Conservation (phyloP, 2,888 invertebrate genomes). For the Sarcophaga subvicina region DNA sequence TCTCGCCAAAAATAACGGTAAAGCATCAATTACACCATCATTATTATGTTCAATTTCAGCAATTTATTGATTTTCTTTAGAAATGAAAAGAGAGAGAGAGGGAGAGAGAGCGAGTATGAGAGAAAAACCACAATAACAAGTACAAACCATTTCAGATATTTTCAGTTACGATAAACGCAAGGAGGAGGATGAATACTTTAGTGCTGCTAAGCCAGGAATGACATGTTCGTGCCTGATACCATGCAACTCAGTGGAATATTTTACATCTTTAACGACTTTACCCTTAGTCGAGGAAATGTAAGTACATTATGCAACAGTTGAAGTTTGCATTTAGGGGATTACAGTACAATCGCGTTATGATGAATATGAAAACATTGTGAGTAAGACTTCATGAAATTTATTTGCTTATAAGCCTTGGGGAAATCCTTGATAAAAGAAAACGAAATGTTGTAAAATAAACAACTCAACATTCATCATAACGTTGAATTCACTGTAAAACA, state of each 20-base stretch:
- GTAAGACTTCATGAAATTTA: neutral
- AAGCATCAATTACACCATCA: neutral
- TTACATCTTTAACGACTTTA: slow-evolving; percentile 73
- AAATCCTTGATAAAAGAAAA: too few species aligned
- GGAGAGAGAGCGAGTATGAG: neutral
- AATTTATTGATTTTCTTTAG: slow-evolving; percentile 20
- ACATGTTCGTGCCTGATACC: slow-evolving; percentile 78
- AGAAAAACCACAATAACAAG: slow-evolving; percentile 7
- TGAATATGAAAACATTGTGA: neutral
- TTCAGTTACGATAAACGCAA: slow-evolving; percentile 77
- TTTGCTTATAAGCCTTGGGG: too few species aligned
- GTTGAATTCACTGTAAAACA: slow-evolving; percentile 6
- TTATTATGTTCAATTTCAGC: neutral
- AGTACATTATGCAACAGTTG: slow-evolving; percentile 21
- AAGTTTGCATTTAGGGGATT: neutral
- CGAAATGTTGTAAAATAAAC: neutral
- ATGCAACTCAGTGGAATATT: slow-evolving; percentile 77
- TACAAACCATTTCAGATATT: slow-evolving; percentile 72
- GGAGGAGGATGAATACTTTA: slow-evolving; percentile 76
- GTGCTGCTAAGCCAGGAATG: slow-evolving; percentile 77
- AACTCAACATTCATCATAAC: neutral
- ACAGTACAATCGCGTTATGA: neutral
- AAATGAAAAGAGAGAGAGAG: too few species aligned
- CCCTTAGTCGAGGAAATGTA: slow-evolving; percentile 71
- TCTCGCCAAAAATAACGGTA: slow-evolving; percentile 76